A percentile compares a stretch with the other conserved stretches of the same genome.
Conservation (phyloP, 2,797 vertebrate species). For the Mus caroli region DNA sequence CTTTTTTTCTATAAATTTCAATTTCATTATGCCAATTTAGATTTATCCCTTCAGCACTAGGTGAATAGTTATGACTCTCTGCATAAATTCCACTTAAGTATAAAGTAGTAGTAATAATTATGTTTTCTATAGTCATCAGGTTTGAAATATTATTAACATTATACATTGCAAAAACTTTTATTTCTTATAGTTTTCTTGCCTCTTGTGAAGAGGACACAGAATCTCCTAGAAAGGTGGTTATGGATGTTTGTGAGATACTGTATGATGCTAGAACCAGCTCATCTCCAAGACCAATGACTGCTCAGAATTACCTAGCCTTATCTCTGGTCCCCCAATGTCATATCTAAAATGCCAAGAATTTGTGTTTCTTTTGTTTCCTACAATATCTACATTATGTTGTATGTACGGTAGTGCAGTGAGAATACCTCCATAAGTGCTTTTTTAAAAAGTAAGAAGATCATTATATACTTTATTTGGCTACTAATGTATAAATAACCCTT, state of each 20-base stretch:
- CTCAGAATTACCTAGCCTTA: neutral
- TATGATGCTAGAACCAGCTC: neutral
- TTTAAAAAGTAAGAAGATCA: neutral
- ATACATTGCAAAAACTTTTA: neutral
- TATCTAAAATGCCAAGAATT: neutral
- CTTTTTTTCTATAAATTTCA: neutral
- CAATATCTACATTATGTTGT: neutral
- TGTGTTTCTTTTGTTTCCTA: neutral
- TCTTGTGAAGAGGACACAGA: neutral
- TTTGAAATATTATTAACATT: neutral
- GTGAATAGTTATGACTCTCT: neutral
- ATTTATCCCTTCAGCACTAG: neutral
- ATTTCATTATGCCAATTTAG: neutral
- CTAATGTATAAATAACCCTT: neutral
- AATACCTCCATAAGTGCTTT: neutral
- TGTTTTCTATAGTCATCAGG: neutral
- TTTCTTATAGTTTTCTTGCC: neutral
- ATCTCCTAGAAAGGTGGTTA: neutral
- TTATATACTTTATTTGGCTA: neutral
- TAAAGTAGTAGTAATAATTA: neutral
- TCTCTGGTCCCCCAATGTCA: neutral
- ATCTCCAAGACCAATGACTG: neutral
- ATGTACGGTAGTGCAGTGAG: neutral
- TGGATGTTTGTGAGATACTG: neutral
- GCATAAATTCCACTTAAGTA: neutral